Conservation (phyloP, 2,888 invertebrate genomes). For the Drosophila aldrichi region DNA sequence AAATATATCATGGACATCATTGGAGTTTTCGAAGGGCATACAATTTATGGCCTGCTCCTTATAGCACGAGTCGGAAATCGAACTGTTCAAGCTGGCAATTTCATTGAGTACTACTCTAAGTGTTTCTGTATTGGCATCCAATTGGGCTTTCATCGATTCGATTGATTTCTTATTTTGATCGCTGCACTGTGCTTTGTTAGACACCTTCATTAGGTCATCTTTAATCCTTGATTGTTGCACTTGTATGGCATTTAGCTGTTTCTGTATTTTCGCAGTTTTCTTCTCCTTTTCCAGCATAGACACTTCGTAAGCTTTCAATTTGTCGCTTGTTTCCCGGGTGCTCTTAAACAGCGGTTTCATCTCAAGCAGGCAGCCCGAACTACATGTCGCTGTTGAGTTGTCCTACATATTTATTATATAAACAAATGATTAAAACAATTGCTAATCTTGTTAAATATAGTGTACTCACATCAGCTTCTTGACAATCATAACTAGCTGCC, state of each 20-base stretch:
- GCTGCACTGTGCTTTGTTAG: background rate
- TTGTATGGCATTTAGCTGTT: background rate
- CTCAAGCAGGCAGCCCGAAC: background rate
- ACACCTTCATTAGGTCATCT: background rate
- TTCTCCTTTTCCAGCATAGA: background rate
- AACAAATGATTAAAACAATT: no score
- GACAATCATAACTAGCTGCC: background rate
- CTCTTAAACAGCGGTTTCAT: background rate
- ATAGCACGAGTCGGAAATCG: background rate
- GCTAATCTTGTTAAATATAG: background rate
- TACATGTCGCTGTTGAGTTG: background rate
- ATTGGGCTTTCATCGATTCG: background rate
- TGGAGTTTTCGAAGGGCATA: background rate
- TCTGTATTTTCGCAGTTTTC: background rate
- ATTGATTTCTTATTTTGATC: background rate
- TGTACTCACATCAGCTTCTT: background rate
- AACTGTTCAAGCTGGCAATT: background rate
- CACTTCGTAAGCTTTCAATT: background rate
- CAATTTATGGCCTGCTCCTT: background rate
- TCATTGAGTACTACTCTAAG: background rate
- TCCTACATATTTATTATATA: background rate
- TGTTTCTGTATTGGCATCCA: slow-evolving; percentile 7
- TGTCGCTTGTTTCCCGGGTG: background rate
- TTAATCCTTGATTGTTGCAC: background rate
- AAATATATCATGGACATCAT: slow-evolving; percentile 7